Percentiles rank a stretch among this genome's conserved stretches.
These are phyloP conservation scores for Lepidocyrtinus sp. DNA, from an alignment of 2,888 invertebrate species.

Conservation along the genomic window DNA sequence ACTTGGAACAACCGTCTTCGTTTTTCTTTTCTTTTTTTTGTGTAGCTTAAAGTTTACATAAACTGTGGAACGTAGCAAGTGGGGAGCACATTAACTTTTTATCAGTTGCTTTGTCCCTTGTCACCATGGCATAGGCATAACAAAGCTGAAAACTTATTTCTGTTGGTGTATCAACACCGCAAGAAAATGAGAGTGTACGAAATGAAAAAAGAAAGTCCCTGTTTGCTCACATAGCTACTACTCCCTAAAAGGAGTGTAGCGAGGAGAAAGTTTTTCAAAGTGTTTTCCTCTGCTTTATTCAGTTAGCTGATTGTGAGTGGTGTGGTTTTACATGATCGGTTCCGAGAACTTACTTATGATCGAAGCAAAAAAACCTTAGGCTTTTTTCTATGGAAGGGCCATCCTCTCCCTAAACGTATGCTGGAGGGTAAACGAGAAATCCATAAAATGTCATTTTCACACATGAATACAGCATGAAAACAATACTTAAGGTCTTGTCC, in stretches of 20 bases:
- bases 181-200: not conserved
- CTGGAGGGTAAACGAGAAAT: not conserved
- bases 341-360: no score
- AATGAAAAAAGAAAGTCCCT: not conserved
- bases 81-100: conserved; percentile 7
- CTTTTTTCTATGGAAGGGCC: not conserved
- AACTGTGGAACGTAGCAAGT: not conserved
- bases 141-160: conserved; percentile 7
- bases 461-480: not conserved
- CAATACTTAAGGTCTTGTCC: no score
- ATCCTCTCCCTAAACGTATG: not conserved
- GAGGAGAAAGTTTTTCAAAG: not conserved
- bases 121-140: not conserved
- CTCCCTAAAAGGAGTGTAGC: no score
- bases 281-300: no score
- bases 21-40: not conserved
- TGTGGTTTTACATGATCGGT: conserved; percentile 4
- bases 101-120: conserved; percentile 13
- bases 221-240: not conserved
- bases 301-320: not conserved
- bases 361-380: not conserved
- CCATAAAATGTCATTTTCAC: not conserved
- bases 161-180: conserved; percentile 5
- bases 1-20: not conserved
- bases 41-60: not conserved